These are phyloP conservation scores for Caenorhabditis tropicalis DNA, from an alignment of 1,140 invertebrate genomes.

Conservation along the genomic window DNA sequence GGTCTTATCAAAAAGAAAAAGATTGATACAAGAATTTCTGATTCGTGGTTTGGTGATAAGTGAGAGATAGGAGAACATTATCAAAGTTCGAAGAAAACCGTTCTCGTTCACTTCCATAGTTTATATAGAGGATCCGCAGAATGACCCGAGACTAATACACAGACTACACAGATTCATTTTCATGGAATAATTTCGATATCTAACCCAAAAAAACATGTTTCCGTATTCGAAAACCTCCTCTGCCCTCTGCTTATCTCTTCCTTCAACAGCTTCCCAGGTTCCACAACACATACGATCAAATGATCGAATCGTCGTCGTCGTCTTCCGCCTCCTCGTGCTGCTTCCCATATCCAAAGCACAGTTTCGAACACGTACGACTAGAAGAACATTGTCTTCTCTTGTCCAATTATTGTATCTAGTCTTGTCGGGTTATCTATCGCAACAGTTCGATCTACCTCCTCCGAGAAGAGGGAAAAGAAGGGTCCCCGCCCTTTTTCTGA, in stretches of 20 bases:
- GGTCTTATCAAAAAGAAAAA: too few relatives aligned
- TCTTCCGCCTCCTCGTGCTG: not conserved
- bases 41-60: too few relatives aligned
- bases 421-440: not conserved
- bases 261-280: not conserved
- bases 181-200: not conserved
- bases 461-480: too few relatives aligned
- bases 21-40: too few relatives aligned
- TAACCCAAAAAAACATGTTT: not conserved
- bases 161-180: not conserved
- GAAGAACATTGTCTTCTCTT: not conserved
- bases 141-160: not conserved
- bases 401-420: not conserved
- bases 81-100: too few relatives aligned
- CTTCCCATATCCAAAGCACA: not conserved
- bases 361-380: not conserved
- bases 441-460: not conserved
- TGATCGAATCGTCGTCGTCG: not conserved
- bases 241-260: not conserved
- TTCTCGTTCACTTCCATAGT: too few relatives aligned
- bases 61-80: too few relatives aligned
- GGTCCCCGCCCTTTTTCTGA: not conserved
- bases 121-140: too few relatives aligned
- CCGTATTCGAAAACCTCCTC: not conserved
- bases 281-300: constrained; percentile 4